Conservation (phyloP, 2,113 vertebrate genomes). For the Martes martes region DNA sequence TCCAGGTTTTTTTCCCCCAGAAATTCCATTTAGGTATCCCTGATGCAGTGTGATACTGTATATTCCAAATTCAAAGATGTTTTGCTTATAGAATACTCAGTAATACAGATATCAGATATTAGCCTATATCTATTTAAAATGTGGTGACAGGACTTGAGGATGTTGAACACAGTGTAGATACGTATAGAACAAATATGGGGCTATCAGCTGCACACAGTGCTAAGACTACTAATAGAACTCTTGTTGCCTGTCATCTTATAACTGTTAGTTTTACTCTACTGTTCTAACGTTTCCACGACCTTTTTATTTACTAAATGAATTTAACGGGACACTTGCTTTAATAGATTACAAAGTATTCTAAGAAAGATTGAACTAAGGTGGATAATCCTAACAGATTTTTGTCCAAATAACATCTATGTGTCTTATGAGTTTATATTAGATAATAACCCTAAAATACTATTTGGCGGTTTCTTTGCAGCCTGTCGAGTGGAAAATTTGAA, state of each 20-base stretch:
- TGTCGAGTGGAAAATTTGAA: constrained; percentile 82
- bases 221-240: background rate
- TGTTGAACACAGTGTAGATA: background rate
- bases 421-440: background rate
- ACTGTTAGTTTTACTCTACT: background rate
- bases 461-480: constrained; percentile 71
- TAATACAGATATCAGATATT: no score
- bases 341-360: background rate
- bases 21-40: no score
- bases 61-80: no score
- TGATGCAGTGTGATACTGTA: no score
- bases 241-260: background rate
- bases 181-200: background rate
- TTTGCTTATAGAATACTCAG: no score
- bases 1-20: no score
- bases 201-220: background rate
- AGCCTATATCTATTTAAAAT: no score
- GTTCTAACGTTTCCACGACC: background rate
- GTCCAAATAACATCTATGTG: background rate
- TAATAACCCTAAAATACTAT: constrained; percentile 20
- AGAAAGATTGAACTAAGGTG: background rate
- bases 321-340: background rate
- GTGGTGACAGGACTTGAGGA: background rate
- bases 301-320: background rate
- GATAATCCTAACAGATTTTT: background rate